Percentiles rank a stretch among this genome's conserved stretches.
These are phyloP conservation scores for Sinocyclocheilus grahami DNA, from an alignment of 2,113 vertebrate genomes.

Conservation along the genomic window DNA sequence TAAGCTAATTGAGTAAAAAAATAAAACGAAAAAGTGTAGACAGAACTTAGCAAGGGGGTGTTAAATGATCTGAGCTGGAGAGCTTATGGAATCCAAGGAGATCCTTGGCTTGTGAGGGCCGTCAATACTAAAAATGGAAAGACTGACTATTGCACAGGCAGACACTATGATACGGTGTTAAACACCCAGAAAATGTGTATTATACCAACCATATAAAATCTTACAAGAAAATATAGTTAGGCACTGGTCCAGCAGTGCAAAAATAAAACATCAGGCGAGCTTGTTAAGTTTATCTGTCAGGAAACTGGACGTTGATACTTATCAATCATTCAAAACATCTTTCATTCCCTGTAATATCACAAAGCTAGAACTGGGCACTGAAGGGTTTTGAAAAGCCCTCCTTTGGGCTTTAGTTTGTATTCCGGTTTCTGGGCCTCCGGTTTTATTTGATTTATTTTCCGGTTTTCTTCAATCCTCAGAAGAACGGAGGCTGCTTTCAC, in stretches of 20 bases:
- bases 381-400: constrained; percentile 37
- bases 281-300: constrained; percentile 36
- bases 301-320: constrained; percentile 32
- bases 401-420: background rate
- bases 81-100: constrained; percentile 59
- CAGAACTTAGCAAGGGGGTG: background rate
- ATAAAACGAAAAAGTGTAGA: background rate
- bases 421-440: constrained; percentile 25
- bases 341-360: constrained; percentile 9
- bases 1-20: constrained; percentile 43
- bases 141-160: constrained; percentile 75
- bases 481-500: constrained; percentile 46
- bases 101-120: constrained; percentile 53
- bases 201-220: constrained; percentile 46
- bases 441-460: too few species aligned
- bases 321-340: constrained; percentile 9
- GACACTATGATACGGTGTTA: constrained; percentile 64
- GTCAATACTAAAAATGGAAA: constrained; percentile 65
- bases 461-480: constrained; percentile 50
- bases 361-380: constrained; percentile 30
- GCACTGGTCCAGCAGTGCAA: constrained; percentile 75
- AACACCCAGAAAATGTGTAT: constrained; percentile 62
- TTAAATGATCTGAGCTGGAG: constrained; percentile 60
- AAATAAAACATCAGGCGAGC: constrained; percentile 30
- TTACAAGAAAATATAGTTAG: constrained; percentile 46